Conservation (phyloP, 2,113 vertebrate species). For the Lipophrys pholis region DNA sequence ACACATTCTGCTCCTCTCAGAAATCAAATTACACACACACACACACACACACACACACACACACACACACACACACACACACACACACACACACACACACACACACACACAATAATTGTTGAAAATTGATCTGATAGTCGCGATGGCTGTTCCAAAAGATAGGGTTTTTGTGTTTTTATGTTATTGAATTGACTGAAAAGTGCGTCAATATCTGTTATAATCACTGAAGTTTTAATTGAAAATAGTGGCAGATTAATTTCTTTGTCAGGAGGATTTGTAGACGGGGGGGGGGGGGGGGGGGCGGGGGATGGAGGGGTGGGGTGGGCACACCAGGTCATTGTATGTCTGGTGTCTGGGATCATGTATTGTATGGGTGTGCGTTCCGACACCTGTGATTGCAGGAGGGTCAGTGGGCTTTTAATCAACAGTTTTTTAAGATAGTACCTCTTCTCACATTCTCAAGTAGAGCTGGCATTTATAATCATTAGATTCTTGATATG, state of each 20-base stretch:
- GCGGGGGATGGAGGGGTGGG: no score
- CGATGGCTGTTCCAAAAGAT: not conserved
- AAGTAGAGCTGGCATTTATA: no score
- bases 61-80: no score
- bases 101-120: no score
- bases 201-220: constrained; percentile 4
- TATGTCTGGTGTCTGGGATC: not conserved
- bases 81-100: no score
- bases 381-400: no score
- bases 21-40: not conserved
- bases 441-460: no score
- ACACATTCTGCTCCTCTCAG: not conserved
- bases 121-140: no score
- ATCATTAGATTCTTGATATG: no score
- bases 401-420: no score
- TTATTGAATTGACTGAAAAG: not conserved
- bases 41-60: not conserved
- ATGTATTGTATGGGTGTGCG: not conserved
- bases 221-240: constrained; percentile 22
- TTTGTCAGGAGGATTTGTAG: constrained; percentile 15
- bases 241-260: constrained; percentile 15
- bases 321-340: not conserved
- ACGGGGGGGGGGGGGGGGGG: no score
- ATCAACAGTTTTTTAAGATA: no score
- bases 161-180: not conserved